Evolutionary conservation across 2,888 invertebrate species (phyloP), one percentile per base, ranked within the genome.

Genomic region (Drosophila nr. perissopoda): DNA sequence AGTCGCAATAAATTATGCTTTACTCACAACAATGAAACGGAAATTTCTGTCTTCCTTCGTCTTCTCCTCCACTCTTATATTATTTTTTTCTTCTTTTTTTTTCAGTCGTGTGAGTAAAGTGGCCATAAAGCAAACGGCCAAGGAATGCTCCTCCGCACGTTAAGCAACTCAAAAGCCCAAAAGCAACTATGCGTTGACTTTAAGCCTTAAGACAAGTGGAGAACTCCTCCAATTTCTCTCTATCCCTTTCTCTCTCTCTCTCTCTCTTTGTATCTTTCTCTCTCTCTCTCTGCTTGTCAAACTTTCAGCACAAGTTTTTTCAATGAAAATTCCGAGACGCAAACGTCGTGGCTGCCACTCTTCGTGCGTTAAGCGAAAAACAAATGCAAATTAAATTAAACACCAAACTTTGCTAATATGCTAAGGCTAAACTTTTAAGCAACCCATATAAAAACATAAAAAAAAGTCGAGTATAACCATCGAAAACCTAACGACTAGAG

Each of bases 391-490:
- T 84, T 87, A 85, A 83, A 84, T 87, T 76, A 87, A 85, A 82
- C 74, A 77, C 76, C 61, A 87, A 87, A 86, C 85, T 86, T 86
- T 86, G 74, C 76, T 78, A 85, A 86, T 86, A 85, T 87, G 75
- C 85, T 42, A 85, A 68, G 69, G 66, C 71, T 73, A 80, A 84
- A 82, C 69, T 85, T 82, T 61, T 61, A 56, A 69, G 21, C 21
- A 52, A 63, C 52, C 60, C 72, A 29, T 36, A 27, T 4, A 36
- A 18, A n/a, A 36, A 25, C 29, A 29, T 16, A 21, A 18, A 52
- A 21, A 31, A 18, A 29, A 25, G 6, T 21, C 49, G 51, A 40
- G 25, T 25, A 2, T 0, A 49, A 27, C 27, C 31, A 27, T 48
- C 25, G 36, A 25, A 21, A 25, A 48, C 36, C 29, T 34, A 65